Conservation (phyloP, 2,113 vertebrate genomes). For the Salvelinus namaycush region DNA sequence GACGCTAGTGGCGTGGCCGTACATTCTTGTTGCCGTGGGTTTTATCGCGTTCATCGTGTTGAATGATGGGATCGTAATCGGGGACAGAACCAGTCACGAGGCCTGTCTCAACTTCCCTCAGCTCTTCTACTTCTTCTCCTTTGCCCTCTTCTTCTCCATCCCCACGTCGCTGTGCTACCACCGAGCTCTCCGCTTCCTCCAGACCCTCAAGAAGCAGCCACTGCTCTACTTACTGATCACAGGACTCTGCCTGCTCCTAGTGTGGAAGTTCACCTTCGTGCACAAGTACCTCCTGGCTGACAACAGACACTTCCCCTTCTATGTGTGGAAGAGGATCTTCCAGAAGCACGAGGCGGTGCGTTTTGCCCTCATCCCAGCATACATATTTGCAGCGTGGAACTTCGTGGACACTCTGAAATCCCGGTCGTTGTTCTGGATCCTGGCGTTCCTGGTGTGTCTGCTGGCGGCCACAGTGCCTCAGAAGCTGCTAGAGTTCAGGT, state of each 20-base stretch:
- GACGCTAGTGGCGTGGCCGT: conserved; percentile 82
- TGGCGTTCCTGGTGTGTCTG: conserved; percentile 84
- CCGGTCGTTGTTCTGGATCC: conserved; percentile 87
- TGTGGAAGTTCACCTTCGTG: conserved; percentile 91
- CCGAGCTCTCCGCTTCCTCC: conserved; percentile 79
- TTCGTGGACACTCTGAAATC: conserved; percentile 85
- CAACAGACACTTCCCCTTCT: conserved; percentile 95
- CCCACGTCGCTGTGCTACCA: conserved; percentile 77
- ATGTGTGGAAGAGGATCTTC: conserved; percentile 91
- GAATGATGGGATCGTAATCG: conserved; percentile 91
- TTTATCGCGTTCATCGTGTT: conserved; percentile 81
- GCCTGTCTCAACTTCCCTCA: conserved; percentile 91
- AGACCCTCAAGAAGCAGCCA: conserved; percentile 74
- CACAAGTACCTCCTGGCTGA: conserved; percentile 95
- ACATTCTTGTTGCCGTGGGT: conserved; percentile 63
- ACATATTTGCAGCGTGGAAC: conserved; percentile 89
- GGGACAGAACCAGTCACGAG: conserved; percentile 88
- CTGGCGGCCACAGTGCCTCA: conserved; percentile 84
- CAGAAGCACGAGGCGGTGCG: conserved; percentile 82
- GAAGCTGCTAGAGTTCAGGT: conserved; percentile 94
- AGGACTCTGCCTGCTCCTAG: conserved; percentile 71
- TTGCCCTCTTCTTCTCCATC: conserved; percentile 84
- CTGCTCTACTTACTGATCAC: conserved; percentile 72
- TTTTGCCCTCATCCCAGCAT: conserved; percentile 85
- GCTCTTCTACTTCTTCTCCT: conserved; percentile 91